These are phyloP conservation scores for Cantharis rufa DNA, from an alignment of 2,888 invertebrate genomes.

Conservation along the genomic window DNA sequence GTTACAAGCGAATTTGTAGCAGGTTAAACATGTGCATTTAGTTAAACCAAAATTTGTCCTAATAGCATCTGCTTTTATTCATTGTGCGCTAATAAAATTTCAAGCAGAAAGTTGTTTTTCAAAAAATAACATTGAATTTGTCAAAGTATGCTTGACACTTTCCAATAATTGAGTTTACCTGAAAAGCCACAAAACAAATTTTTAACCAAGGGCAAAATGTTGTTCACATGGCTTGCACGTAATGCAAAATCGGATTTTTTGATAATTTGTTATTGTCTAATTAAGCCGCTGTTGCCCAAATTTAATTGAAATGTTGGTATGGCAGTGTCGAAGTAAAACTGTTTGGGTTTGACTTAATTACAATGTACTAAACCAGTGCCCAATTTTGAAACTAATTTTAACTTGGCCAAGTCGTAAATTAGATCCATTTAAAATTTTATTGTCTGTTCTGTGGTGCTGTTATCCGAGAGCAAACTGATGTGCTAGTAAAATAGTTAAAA, in stretches of 20 bases:
- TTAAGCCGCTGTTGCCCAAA: not conserved
- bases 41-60: not conserved
- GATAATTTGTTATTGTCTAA: not conserved
- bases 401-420: slow-evolving; percentile 25
- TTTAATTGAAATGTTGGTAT: not conserved
- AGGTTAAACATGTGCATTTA: slow-evolving; percentile 19
- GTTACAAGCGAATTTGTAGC: slow-evolving; percentile 5
- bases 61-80: not conserved
- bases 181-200: not conserved
- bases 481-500: slow-evolving; percentile 25
- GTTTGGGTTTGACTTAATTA: not conserved
- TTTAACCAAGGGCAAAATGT: not conserved
- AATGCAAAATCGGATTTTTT: not conserved
- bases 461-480: slow-evolving; percentile 19
- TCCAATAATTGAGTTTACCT: not conserved
- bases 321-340: not conserved
- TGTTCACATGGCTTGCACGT: not conserved
- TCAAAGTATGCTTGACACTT: not conserved
- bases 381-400: slow-evolving; percentile 32
- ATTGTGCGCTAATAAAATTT: not conserved
- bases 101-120: not conserved
- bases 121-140: not conserved
- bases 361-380: not conserved
- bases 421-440: slow-evolving; percentile 24
- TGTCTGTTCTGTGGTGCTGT: slow-evolving; percentile 25